phyloP scores from a whole-genome alignment of 2,888 invertebrate genomes.

The Lasioglossum pauxillum region DNA sequence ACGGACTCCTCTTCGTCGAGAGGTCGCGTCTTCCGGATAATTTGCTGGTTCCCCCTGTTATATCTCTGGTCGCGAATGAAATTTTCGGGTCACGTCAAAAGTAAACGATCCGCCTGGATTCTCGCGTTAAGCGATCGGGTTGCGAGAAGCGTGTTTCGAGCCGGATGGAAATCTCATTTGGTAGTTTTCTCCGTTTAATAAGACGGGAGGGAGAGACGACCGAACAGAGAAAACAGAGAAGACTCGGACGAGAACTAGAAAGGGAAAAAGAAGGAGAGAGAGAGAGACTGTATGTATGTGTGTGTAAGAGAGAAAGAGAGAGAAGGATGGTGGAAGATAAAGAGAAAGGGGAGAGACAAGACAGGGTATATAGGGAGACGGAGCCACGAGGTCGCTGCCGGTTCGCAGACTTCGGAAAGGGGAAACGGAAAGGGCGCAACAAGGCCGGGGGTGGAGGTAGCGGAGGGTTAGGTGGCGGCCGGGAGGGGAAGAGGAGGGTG shows the following conservation, averaged over 20 bases:
- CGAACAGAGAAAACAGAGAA: background rate
- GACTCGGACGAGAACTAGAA: background rate
- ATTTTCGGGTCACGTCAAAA: conserved; percentile 68
- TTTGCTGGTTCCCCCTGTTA: conserved; percentile 31
- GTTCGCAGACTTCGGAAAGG: conserved; percentile 76
- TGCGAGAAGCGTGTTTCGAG: conserved; percentile 65
- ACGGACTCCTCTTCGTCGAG: background rate
- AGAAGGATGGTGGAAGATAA: background rate
- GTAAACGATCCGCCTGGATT: conserved; percentile 63
- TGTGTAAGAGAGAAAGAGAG: background rate
- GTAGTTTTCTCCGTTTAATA: conserved; percentile 73
- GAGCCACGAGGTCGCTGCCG: conserved; percentile 75
- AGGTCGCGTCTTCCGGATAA: conserved; percentile 15
- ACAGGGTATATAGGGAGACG: conserved; percentile 60
- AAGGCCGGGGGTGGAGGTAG: conserved; percentile 70
- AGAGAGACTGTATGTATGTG: background rate
- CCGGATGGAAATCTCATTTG: conserved; percentile 74
- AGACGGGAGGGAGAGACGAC: conserved; percentile 54
- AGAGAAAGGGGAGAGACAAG: background rate
- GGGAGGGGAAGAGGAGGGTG: conserved; percentile 63
- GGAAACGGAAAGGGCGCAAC: conserved; percentile 74
- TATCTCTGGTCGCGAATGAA: conserved; percentile 54
- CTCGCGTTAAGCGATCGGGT: conserved; percentile 60
- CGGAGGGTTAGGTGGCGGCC: conserved; percentile 60
- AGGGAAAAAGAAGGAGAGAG: background rate